A percentile compares a stretch with the other conserved stretches of the same genome.
Evolutionary conservation across 1,140 invertebrate species (phyloP).

Genomic region (Ruditapes philippinarum): DNA sequence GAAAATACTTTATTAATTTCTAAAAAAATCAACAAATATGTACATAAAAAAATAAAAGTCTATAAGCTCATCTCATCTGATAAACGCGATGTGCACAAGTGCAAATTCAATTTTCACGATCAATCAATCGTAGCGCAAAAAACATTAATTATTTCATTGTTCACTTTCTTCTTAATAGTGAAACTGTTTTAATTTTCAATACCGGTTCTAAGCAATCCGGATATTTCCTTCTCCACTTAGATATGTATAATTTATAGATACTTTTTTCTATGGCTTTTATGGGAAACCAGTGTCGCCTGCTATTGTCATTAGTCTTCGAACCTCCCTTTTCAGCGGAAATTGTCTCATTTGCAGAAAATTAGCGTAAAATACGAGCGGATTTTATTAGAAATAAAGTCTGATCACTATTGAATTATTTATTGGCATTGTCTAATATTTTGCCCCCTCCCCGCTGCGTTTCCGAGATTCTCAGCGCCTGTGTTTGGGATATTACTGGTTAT

Average conservation of each 20-base stretch:
- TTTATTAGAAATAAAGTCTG: conserved; percentile 59
- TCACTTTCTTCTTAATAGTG: neutral
- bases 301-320: neutral
- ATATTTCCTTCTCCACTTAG: neutral
- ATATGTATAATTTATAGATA: conserved; percentile 28
- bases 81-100: too few relatives aligned
- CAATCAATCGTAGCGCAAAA: neutral
- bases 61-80: too few relatives aligned
- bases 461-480: neutral
- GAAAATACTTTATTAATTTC: too few relatives aligned
- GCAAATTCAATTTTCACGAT: too few relatives aligned
- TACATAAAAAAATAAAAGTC: too few relatives aligned
- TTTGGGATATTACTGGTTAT: neutral
- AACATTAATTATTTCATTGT: neutral
- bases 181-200: conserved; percentile 26
- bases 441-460: neutral
- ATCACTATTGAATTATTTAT: conserved; percentile 66
- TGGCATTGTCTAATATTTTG: conserved; percentile 41
- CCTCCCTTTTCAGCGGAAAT: conserved; percentile 35
- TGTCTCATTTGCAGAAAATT: conserved; percentile 52
- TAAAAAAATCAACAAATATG: too few relatives aligned
- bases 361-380: conserved; percentile 47
- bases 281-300: neutral
- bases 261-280: neutral
- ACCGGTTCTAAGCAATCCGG: neutral